Evolutionary conservation across 2,797 vertebrate genomes (phyloP), one percentile per base, ranked within the genome.

Genomic region (Tapirus indicus): DNA sequence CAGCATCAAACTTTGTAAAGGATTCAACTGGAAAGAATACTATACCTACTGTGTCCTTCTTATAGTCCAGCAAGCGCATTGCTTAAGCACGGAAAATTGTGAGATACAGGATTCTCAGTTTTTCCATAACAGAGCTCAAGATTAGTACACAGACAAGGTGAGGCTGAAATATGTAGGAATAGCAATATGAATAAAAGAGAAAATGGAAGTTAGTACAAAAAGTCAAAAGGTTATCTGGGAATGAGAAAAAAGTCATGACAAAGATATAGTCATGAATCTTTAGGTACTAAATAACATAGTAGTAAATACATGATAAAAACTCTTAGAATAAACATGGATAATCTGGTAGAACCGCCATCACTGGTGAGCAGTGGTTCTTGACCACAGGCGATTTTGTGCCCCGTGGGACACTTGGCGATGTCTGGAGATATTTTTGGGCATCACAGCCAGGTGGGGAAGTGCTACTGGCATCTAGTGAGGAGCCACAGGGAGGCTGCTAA

Each of bases 341-440:
- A 56, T 13, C n/a, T 41, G 56, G 20, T 49, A 18, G 41, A 64
- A 38, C 7, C 2, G 8, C 25, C 7, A 21, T n/a, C 56, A 72
- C 52, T 27, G 1, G 32, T 52, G 7, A 52, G 1, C 7, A 29
- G n/a, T 18, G n/a, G 74, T 52, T 82, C 32, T 52, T 11, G 1
- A 80, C 72, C 6, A 0, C 5, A n/a, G 47, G 7, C 7, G 32
- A 5, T 41, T 64, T 27, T 23, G 20, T 7, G 8, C 38, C 47
- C 38, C 10, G 2, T 2, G 38, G 56, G 64, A 78, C 49, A 27
- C 2, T 5, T 25, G 38, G 35, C 0, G 14, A 47, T 10, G 32
- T 66, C 20, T 93, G n/a, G 49, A 66, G 66, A 44, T 27, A 60
- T 74, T n/a, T 58, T 44, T 74, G 47, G 72, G 41, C 56, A 58